Base-by-base conservation (phyloP, 2,888 invertebrate species). In the Tachina fera region DNA sequence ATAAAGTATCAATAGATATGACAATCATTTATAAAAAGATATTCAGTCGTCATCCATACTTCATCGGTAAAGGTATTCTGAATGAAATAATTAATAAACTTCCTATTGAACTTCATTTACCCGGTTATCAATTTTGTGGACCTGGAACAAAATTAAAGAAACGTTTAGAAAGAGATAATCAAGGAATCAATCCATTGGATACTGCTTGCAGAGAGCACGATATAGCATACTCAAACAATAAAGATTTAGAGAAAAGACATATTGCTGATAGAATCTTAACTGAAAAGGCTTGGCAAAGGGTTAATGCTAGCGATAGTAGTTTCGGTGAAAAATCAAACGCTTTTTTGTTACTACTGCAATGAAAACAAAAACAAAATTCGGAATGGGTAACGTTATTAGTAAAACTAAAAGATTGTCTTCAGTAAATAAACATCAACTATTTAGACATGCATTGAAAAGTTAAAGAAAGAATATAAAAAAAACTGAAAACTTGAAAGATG, bases 141-240 rank as follows among this genome's bases (percentile, higher is more conserved):
- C 61, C 58, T 22, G 58, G 58, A 6, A 39, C 60, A 60, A 60
- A 60, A 39, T 60, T 60, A 16, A 39, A 60, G 58, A 60, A 60
- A 39, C 60, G 63, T 43, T 86, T 90, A 39, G 84, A 81, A 13
- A 84, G 88, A 56, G 88, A 88, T 71, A 88, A 89, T 87, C 74
- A 74, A n/a, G 88, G 89, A 10, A 87, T 89, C 10, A 89, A 90
- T 87, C 79, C 75, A n/a, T 81, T 75, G 63, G 63, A 63, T 63
- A 16, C 89, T 1, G 89, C 89, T 39, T 89, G 89, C 51, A 87
- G 86, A n/a, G n/a, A n/a, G n/a, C n/a, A n/a, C n/a, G n/a, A n/a
- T n/a, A n/a, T n/a, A n/a, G n/a, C n/a, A n/a, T n/a, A n/a, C n/a
- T n/a, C n/a, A n/a, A n/a, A n/a, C n/a, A n/a, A n/a, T n/a, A n/a